Evolutionary conservation across 1,140 invertebrate species (phyloP).

Genomic region (Cyclina sinensis): DNA sequence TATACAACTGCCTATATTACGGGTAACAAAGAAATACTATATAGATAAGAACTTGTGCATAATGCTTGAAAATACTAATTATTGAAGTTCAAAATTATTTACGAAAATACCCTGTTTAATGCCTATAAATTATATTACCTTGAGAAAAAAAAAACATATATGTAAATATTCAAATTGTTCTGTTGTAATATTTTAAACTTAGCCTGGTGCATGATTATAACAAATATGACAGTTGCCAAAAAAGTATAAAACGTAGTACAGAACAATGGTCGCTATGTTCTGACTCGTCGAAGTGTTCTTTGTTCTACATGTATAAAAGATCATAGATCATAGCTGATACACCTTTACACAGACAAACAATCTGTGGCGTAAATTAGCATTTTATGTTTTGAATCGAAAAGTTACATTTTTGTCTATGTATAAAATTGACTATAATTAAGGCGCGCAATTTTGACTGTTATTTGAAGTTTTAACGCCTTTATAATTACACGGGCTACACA

Average conservation of each 20-base stretch:
- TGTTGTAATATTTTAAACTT: no score
- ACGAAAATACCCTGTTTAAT: no score
- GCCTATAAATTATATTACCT: no score
- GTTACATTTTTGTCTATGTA: background rate
- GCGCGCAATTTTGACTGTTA: no score
- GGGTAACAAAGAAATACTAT: no score
- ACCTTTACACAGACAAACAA: background rate
- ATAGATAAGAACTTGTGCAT: no score
- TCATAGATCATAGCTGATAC: background rate
- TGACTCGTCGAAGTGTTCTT: background rate
- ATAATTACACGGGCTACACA: background rate
- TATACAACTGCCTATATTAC: no score
- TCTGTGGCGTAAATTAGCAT: background rate
- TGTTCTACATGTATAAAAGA: background rate
- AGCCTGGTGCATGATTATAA: background rate
- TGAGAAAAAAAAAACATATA: no score
- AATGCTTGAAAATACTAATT: no score
- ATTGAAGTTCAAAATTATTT: no score
- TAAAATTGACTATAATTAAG: background rate
- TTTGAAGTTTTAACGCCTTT: background rate
- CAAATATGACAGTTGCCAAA: background rate
- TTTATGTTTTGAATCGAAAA: background rate
- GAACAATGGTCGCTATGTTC: slow-evolving; percentile 11
- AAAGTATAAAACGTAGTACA: background rate
- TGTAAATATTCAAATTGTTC: no score